Base-by-base conservation (phyloP, 2,113 vertebrate genomes). In the Cryptotis parvus region DNA sequence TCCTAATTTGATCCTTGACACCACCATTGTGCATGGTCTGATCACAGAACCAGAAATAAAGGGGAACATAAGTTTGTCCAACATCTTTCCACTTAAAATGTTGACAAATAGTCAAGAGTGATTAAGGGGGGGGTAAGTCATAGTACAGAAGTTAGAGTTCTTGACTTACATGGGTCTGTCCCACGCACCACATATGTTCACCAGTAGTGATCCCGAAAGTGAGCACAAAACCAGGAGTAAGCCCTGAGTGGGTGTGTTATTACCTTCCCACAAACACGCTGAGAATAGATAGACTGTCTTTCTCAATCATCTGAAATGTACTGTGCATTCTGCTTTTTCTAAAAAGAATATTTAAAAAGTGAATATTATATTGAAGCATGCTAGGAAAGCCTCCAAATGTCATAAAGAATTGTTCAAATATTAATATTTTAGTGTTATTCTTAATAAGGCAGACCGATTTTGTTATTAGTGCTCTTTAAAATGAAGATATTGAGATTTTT, bases 391-490 rank as follows among this genome's bases (percentile, higher is more conserved):
- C 4, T 72, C 24, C 29, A 29, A 75, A 7, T 43, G 68, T 39
- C 26, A 85, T 52, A 89, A 72, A 49, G 15, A 75, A 78, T 63
- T 84, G 9, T 27, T 79, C 24, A 70, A 77, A 2, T 7, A 66
- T 82, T 78, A 74, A 79, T 12, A 35, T 87, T 78, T 87, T 55
- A 92, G 26, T 66, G 20, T 90, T 89, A 39, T 8, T 85, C 1
- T 37, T 76, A 41, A 29, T 45, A 55, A 90, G 9, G 20, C 45
- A 91, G 31, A 58, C 24, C 72, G 18, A 35, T 84, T 91, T 49
- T 31, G 52, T n/a, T 85, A 35, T 10, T 83, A 49, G 41, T 72
- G 58, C 26, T 93, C 79, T 91, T 75, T 20, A 88, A 75, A 68
- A 31, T 29, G 26, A 65, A 65, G 63, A 27, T 65, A 65, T 20